phyloP scores from a whole-genome alignment of 2,113 vertebrate genomes.

The Forbesichthys agassizii region DNA sequence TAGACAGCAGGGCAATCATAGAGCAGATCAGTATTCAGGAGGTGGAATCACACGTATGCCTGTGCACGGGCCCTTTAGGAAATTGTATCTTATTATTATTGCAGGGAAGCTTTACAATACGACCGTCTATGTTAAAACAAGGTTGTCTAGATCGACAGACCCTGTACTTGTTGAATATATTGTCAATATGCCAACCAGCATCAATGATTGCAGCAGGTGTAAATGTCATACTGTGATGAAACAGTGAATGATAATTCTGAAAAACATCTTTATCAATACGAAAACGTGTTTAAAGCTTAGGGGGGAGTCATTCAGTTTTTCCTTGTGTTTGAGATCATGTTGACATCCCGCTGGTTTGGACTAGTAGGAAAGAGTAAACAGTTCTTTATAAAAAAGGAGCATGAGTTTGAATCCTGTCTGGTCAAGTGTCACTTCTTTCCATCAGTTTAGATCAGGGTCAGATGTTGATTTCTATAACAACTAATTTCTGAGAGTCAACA shows the following conservation, averaged over 20 bases:
- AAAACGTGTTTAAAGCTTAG: too few relatives aligned
- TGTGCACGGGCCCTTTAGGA: neutral
- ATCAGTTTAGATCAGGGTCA: conserved; percentile 41
- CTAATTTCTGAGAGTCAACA: conserved; percentile 19
- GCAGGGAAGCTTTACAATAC: neutral
- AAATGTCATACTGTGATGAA: too few relatives aligned
- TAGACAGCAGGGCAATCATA: conserved; percentile 51
- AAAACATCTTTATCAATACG: too few relatives aligned
- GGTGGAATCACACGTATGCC: conserved; percentile 8
- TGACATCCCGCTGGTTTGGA: neutral
- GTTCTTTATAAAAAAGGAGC: conserved; percentile 48
- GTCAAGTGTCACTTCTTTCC: conserved; percentile 48
- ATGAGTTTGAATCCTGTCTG: conserved; percentile 57
- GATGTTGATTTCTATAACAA: conserved; percentile 10
- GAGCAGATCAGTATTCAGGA: conserved; percentile 39
- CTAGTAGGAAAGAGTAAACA: conserved; percentile 24
- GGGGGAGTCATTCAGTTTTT: neutral
- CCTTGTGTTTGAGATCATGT: neutral
- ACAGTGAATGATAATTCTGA: too few relatives aligned
- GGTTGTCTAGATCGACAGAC: conserved; percentile 1
- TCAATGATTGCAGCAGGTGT: too few relatives aligned
- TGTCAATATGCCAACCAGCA: too few relatives aligned
- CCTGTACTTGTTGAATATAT: too few relatives aligned
- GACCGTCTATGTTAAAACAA: neutral
- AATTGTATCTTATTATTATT: neutral